These are phyloP conservation scores for Corythoichthys intestinalis DNA, from an alignment of 2,113 vertebrate genomes.

Conservation along the genomic window DNA sequence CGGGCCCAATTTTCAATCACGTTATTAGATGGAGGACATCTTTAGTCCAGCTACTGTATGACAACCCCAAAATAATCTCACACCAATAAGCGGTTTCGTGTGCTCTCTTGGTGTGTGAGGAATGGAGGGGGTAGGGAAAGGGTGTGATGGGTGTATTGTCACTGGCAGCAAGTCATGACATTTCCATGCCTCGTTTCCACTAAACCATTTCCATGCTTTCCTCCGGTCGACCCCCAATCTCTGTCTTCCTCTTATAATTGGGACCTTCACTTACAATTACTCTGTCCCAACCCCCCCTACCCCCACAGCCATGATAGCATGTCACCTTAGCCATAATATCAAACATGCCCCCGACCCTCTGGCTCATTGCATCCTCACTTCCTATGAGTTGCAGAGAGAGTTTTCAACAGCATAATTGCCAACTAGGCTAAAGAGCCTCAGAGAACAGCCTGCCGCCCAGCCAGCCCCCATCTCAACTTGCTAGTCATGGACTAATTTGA, in stretches of 20 bases:
- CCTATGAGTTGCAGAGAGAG: slow-evolving; percentile 41
- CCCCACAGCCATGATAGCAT: slow-evolving; percentile 28
- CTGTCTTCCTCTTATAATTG: slow-evolving; percentile 58
- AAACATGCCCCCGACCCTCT: slow-evolving; percentile 42
- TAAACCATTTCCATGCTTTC: slow-evolving; percentile 39
- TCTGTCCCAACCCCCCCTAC: slow-evolving; percentile 22
- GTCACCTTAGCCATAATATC: slow-evolving; percentile 56
- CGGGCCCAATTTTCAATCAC: too few species aligned
- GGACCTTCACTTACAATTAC: slow-evolving; percentile 65
- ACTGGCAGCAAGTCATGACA: slow-evolving; percentile 69
- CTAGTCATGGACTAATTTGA: slow-evolving; percentile 68
- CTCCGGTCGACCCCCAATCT: slow-evolving; percentile 33
- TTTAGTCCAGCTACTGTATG: not conserved
- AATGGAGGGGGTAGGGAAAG: not conserved
- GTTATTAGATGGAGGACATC: too few species aligned
- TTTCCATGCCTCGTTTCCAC: slow-evolving; percentile 61
- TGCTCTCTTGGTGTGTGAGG: slow-evolving; percentile 10
- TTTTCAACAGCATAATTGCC: slow-evolving; percentile 56
- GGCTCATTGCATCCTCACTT: slow-evolving; percentile 6
- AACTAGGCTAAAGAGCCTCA: slow-evolving; percentile 51
- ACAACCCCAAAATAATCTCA: not conserved
- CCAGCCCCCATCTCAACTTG: slow-evolving; percentile 59
- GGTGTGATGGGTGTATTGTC: slow-evolving; percentile 41
- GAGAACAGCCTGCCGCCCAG: slow-evolving; percentile 55
- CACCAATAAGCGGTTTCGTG: slow-evolving; percentile 13